Percentiles rank a stretch among this genome's conserved stretches.
Conservation (phyloP, 2,888 invertebrate species). For the Epirrhoe tristata region DNA sequence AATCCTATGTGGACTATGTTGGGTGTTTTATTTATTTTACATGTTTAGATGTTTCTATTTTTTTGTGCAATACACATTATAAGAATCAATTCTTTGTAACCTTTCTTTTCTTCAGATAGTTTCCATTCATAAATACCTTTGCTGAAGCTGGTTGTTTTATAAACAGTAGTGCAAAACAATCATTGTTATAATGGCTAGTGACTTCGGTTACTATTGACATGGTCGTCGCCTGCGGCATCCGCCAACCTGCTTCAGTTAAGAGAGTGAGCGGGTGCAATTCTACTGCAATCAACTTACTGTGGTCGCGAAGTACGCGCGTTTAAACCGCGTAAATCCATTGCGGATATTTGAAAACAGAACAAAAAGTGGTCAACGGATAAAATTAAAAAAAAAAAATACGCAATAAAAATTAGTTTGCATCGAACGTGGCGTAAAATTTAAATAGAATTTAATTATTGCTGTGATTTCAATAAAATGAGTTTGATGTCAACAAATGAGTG, state of each 20-base stretch:
- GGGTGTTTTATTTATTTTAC: too few relatives aligned
- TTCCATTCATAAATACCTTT: constrained; percentile 8
- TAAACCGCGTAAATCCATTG: constrained; percentile 9
- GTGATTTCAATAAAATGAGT: constrained; percentile 9
- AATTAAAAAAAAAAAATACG: neutral
- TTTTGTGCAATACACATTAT: neutral
- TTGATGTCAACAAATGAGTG: constrained; percentile 44
- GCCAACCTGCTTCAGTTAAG: constrained; percentile 71
- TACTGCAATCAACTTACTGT: constrained; percentile 74
- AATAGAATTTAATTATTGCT: neutral
- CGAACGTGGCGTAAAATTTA: neutral
- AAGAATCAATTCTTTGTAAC: neutral
- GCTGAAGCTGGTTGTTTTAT: constrained; percentile 14
- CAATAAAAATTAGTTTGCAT: neutral
- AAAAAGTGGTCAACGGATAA: neutral
- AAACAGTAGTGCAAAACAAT: constrained; percentile 47
- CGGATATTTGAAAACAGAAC: constrained; percentile 1
- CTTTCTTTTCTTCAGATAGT: neutral
- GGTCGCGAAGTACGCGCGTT: constrained; percentile 71
- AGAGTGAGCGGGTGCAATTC: constrained; percentile 68
- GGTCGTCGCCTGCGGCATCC: constrained; percentile 63
- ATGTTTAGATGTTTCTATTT: too few relatives aligned
- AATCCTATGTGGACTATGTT: too few relatives aligned
- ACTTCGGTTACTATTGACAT: constrained; percentile 52
- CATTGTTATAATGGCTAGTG: constrained; percentile 48